Evolutionary conservation across 2,113 vertebrate species (phyloP), one percentile per base, ranked within the genome.

Genomic region (Neolamprologus sp.): DNA sequence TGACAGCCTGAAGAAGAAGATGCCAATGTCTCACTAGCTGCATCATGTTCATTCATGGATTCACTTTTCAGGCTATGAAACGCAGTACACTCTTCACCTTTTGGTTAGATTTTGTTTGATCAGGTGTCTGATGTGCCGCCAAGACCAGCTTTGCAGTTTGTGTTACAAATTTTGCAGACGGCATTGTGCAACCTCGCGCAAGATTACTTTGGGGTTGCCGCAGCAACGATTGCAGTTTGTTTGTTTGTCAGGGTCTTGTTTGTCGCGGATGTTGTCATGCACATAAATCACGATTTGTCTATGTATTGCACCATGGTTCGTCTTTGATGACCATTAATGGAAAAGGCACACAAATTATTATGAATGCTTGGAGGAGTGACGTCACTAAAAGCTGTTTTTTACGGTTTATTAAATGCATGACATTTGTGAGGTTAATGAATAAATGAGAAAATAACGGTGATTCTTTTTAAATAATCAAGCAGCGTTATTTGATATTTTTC

Each of bases 101-200:
- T 71, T 14, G 12, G 0, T 23, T 71, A 16, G 2, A 45, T 73
- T 45, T 73, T 16, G 65, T 26, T 45, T 45, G 37, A 26, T 45
- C 1, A 1, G 13, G n/a, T 45, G 8, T 16, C 37, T 45, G 65
- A 45, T 23, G 21, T 71, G 65, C 0, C 0, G 21, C 0, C 37
- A 71, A 42, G 37, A 23, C 65, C 65, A 71, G 13, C 1, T 42
- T 71, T 42, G 65, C 21, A 23, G 12, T 16, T 71, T 71, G 65
- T 23, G 37, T 23, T 42, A 40, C 35, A 42, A 71, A 16, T 42
- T 1, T 23, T 73, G 65, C 37, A 73, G 65, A 73, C 1, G 1
- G 65, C 7, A 9, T 23, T 16, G 37, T 16, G 65, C 2, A 71
- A 71, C 65, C 65, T 16, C 8, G 3, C 1, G 1, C 5, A 23